phyloP scores from a whole-genome alignment of 2,113 vertebrate species.

The Xiphophorus hellerii region DNA sequence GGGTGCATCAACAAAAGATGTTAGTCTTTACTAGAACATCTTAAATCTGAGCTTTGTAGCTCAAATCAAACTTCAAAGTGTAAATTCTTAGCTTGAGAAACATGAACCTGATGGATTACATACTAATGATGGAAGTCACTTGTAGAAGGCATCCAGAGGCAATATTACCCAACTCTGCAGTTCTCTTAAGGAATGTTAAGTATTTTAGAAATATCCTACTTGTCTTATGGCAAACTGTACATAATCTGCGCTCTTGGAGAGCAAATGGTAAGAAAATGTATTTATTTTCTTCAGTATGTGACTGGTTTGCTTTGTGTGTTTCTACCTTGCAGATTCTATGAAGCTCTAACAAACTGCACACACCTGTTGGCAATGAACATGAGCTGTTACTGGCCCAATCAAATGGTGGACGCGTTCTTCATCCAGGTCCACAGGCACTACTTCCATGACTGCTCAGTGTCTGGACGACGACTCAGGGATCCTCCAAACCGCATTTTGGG shows the following conservation, averaged over 20 bases:
- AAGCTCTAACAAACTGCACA: slow-evolving; percentile 91
- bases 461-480: slow-evolving; percentile 85
- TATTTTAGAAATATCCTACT: neutral
- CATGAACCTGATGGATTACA: neutral
- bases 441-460: slow-evolving; percentile 87
- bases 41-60: slow-evolving; percentile 11
- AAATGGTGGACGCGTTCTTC: slow-evolving; percentile 90
- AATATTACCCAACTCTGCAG: neutral
- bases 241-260: neutral
- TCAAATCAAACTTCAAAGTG: neutral
- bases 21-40: slow-evolving; percentile 6
- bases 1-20: slow-evolving; percentile 9
- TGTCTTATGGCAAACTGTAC: no score
- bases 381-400: slow-evolving; percentile 92
- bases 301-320: slow-evolving; percentile 25
- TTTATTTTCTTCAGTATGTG: neutral
- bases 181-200: neutral
- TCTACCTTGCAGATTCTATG: slow-evolving; percentile 79
- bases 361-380: slow-evolving; percentile 78
- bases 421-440: slow-evolving; percentile 85
- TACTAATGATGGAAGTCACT: neutral
- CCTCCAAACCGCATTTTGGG: slow-evolving; percentile 87
- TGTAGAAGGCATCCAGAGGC: neutral
- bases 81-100: neutral
- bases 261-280: neutral